Evolutionary conservation across 2,113 vertebrate genomes (phyloP), one percentile per base, ranked within the genome.

Genomic region (Grantiella picta): DNA sequence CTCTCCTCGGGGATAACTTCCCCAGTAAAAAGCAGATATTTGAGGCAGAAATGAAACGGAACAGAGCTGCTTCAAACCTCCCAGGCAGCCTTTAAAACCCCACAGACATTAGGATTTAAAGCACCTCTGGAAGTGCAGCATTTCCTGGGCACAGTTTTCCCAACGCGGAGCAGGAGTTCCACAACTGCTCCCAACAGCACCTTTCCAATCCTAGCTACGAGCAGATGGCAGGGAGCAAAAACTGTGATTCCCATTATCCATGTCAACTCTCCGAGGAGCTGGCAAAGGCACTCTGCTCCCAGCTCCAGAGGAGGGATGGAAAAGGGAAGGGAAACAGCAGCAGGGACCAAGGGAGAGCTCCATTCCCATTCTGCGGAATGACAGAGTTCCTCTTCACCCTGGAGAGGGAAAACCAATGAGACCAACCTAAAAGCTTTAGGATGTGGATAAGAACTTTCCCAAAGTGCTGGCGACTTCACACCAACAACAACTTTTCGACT

Each of bases 171-270:
- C 82, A 92, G 68, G 33, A 95, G 69, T n/a, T 93, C n/a, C 19
- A 25, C 87, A 57, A 21, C 82, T 89, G 79, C 83, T 94, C 81
- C 49, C 89, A 89, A 17, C 61, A 96, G 64, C 59, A 63, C 70
- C 72, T 47, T 57, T 33, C 33, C 71, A n/a, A 25, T 19, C 69
- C 3, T 27, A 66, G 81, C 20, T 93, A 81, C 52, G 53, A 80
- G 95, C 94, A 92, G 83, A 81, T 83, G 83, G 94, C 92, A 92
- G 59, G 12, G 94, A 36, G 70, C 53, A 84, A 81, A 84, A 81
- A 79, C 25, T 44, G 68, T 0, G 7, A 35, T 28, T 91, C 57
- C 54, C 90, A 47, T 61, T 23, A 81, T 72, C 68, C 83, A 69
- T 33, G 70, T 22, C 54, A 35, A 10, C 29, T 5, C 92, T 11